These are phyloP conservation scores for Ennomos fuscantarius DNA, from an alignment of 2,888 invertebrate genomes.

Conservation along the genomic window DNA sequence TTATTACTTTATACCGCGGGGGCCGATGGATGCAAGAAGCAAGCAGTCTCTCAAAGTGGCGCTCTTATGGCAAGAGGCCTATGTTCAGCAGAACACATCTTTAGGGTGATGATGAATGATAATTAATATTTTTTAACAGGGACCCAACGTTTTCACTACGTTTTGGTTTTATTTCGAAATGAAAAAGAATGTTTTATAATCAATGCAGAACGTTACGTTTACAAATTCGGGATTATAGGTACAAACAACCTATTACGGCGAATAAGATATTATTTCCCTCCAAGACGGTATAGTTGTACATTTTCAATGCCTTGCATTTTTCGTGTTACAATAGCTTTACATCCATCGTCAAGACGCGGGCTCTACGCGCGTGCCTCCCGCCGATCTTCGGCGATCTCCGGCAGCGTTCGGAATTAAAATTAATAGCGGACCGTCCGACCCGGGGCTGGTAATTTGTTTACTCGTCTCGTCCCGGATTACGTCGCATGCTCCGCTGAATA, in stretches of 20 bases:
- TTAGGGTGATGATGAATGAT: no score
- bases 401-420: slow-evolving; percentile 80
- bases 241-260: no score
- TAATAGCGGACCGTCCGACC: slow-evolving; percentile 76
- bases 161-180: no score
- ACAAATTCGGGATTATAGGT: no score
- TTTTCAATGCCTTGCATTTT: slow-evolving; percentile 19
- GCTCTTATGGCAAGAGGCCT: neutral
- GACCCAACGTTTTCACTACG: no score
- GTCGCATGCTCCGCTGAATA: slow-evolving; percentile 79
- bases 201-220: no score
- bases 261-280: neutral
- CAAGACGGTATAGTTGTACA: slow-evolving; percentile 7
- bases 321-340: slow-evolving; percentile 20
- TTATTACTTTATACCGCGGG: no score
- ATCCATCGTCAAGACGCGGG: slow-evolving; percentile 14
- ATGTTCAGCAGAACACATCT: neutral
- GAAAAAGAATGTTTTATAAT: no score
- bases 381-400: slow-evolving; percentile 77
- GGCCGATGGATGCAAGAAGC: no score
- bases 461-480: slow-evolving; percentile 80
- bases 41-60: no score
- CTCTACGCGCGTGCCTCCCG: slow-evolving; percentile 69
- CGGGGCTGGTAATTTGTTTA: slow-evolving; percentile 81
- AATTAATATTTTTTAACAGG: no score